These are phyloP conservation scores for Probaryconus sp. DNA, from an alignment of 1,140 invertebrate genomes.

Conservation along the genomic window DNA sequence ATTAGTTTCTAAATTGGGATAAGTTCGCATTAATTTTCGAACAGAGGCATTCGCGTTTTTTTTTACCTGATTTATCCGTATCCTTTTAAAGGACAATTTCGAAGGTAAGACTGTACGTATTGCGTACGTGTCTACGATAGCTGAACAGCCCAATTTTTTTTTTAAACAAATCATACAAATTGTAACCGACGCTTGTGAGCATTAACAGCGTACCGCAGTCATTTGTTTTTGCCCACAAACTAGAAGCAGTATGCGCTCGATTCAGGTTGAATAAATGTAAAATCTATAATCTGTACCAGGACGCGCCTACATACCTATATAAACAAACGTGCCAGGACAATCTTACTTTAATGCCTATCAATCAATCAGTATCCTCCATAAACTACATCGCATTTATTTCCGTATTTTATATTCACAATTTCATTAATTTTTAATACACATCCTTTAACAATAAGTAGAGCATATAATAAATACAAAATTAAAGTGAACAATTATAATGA, in stretches of 20 bases:
- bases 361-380: slow-evolving; percentile 38
- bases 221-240: slow-evolving; percentile 29
- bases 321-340: slow-evolving; percentile 32
- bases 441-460: too few relatives aligned
- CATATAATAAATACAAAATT: too few relatives aligned
- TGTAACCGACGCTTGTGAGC: background rate
- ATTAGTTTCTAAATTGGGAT: too few relatives aligned
- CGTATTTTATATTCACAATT: too few relatives aligned
- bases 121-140: background rate
- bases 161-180: slow-evolving; percentile 9
- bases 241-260: slow-evolving; percentile 35
- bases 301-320: slow-evolving; percentile 49
- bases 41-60: too few relatives aligned
- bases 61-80: slow-evolving; percentile 30
- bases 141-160: slow-evolving; percentile 15
- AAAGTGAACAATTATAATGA: too few relatives aligned
- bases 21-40: too few relatives aligned
- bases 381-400: slow-evolving; percentile 15
- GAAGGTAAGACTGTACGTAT: slow-evolving; percentile 15
- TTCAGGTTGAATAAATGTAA: slow-evolving; percentile 47
- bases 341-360: slow-evolving; percentile 11
- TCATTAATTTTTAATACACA: too few relatives aligned
- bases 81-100: slow-evolving; percentile 17
- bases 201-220: slow-evolving; percentile 33
- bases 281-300: slow-evolving; percentile 57